A percentile compares a stretch with the other conserved stretches of the same genome.
phyloP scores from a whole-genome alignment of 2,888 invertebrate genomes.

The Rhabditoides inermis region DNA sequence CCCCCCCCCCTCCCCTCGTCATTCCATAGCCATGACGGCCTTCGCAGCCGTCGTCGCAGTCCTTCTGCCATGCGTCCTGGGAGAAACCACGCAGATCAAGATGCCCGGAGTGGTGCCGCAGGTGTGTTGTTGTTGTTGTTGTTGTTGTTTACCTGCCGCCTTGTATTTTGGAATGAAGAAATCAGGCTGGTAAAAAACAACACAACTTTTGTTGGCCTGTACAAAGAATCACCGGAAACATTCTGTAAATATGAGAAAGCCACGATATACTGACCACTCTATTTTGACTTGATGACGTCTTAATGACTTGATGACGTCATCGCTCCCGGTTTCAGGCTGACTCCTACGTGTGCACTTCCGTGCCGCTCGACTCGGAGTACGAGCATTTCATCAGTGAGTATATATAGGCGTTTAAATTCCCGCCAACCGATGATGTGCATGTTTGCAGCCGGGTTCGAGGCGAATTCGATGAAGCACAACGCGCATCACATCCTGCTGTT shows the following conservation, averaged over 20 bases:
- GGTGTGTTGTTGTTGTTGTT: slow-evolving; percentile 9
- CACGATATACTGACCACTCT: neutral
- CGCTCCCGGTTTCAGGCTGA: slow-evolving; percentile 85
- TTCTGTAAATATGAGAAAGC: neutral
- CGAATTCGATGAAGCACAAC: slow-evolving; percentile 79
- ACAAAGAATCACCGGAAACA: neutral
- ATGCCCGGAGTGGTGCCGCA: slow-evolving; percentile 34
- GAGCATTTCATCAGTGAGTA: slow-evolving; percentile 72
- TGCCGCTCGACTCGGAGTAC: slow-evolving; percentile 72
- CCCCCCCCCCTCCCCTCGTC: no score
- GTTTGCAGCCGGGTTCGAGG: slow-evolving; percentile 77
- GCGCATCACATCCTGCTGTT: slow-evolving; percentile 89
- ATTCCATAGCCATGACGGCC: neutral
- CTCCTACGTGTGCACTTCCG: slow-evolving; percentile 80
- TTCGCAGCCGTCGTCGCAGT: slow-evolving; percentile 2
- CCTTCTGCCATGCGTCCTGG: slow-evolving; percentile 19
- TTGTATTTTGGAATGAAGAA: no score
- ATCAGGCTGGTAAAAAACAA: no score
- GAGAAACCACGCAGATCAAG: no score
- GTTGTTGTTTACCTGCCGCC: slow-evolving; percentile 1
- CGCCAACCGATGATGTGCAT: no score
- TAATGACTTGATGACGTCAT: no score
- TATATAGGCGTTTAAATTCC: no score
- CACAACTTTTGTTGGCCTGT: no score
- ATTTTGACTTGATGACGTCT: slow-evolving; percentile 4